phyloP scores from a whole-genome alignment of 2,888 invertebrate genomes.

The Pseudococcus viburni region DNA sequence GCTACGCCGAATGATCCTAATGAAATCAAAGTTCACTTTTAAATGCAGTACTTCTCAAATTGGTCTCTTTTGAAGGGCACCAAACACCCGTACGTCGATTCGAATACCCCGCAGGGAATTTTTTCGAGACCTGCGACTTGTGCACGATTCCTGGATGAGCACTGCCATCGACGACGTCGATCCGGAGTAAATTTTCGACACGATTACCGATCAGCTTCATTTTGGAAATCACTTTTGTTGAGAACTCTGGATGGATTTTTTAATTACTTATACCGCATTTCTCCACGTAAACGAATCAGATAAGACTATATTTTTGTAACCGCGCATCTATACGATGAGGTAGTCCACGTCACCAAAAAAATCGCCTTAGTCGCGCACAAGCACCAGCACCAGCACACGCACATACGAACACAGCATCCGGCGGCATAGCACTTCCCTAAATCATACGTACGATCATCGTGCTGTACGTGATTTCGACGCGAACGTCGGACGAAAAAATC shows the following conservation, averaged over 20 bases:
- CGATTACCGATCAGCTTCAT: not conserved
- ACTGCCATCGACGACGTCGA: not conserved
- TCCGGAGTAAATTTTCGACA: not conserved
- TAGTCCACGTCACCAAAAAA: slow-evolving; percentile 17
- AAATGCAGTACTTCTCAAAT: not conserved
- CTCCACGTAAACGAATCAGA: not conserved
- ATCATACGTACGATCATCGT: not conserved
- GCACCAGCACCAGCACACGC: not conserved
- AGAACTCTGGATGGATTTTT: not conserved
- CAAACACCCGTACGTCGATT: not conserved
- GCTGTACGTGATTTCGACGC: too few species aligned
- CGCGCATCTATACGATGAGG: not conserved
- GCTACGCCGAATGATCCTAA: not conserved
- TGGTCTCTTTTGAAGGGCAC: not conserved
- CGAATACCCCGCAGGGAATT: not conserved
- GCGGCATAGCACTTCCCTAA: not conserved
- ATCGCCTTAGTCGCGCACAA: not conserved
- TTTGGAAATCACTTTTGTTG: not conserved
- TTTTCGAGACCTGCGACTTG: not conserved
- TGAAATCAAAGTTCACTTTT: slow-evolving; percentile 5
- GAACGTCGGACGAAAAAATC: not conserved
- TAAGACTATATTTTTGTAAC: not conserved
- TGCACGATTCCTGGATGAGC: not conserved
- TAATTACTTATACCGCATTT: not conserved
- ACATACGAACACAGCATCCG: not conserved